Conservation (phyloP, 1,140 invertebrate species). For the Heterodera schachtii region DNA sequence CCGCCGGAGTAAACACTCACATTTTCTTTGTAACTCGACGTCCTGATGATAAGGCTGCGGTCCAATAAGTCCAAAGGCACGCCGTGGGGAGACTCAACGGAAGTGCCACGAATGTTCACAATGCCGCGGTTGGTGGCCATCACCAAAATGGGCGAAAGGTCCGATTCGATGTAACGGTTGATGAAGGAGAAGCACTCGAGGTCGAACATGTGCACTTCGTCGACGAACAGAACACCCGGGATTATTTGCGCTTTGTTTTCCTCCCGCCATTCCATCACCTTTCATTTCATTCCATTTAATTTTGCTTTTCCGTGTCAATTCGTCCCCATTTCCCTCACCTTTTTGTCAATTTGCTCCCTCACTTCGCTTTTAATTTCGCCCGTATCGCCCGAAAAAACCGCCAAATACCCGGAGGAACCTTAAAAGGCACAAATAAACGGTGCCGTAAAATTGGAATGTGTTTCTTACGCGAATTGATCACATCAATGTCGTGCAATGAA, state of each 20-base stretch:
- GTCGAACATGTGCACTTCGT: slow-evolving; percentile 93
- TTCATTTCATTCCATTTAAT: neutral
- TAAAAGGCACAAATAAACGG: neutral
- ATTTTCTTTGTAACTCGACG: slow-evolving; percentile 82
- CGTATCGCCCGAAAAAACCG: slow-evolving; percentile 95
- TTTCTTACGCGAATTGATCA: slow-evolving; percentile 68
- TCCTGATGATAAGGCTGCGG: slow-evolving; percentile 86
- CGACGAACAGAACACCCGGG: slow-evolving; percentile 78
- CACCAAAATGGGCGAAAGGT: slow-evolving; percentile 94
- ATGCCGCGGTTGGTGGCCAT: slow-evolving; percentile 99
- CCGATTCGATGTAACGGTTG: slow-evolving; percentile 91
- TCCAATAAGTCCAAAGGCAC: slow-evolving; percentile 94
- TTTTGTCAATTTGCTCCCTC: slow-evolving; percentile 95
- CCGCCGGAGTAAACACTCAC: slow-evolving; percentile 13
- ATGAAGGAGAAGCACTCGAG: slow-evolving; percentile 98
- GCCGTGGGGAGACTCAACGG: slow-evolving; percentile 89
- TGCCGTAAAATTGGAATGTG: too few relatives aligned
- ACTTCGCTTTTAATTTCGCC: slow-evolving; percentile 98
- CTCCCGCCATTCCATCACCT: slow-evolving; percentile 91
- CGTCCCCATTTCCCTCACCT: slow-evolving; percentile 68
- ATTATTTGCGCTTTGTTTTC: slow-evolving; percentile 98
- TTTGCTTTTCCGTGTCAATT: neutral
- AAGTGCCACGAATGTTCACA: slow-evolving; percentile 84
- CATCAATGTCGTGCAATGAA: slow-evolving; percentile 96
- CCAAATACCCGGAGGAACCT: slow-evolving; percentile 79